Conservation (phyloP, 2,888 invertebrate species). For the Leptopterna dolabrata region DNA sequence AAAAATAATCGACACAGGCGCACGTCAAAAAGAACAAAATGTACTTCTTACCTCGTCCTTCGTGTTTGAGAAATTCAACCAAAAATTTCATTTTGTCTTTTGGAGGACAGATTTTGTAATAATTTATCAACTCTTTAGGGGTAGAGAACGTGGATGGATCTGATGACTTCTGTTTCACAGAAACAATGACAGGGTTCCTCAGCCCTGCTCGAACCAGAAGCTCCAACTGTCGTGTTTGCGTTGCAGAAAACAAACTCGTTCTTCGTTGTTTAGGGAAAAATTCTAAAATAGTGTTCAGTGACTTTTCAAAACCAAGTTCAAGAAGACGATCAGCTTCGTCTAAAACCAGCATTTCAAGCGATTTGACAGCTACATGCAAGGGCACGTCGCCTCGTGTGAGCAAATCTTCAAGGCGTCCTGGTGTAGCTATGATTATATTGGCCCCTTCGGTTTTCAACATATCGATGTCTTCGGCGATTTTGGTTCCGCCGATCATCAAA, state of each 20-base stretch:
- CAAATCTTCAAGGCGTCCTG: constrained; percentile 91
- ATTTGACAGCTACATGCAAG: constrained; percentile 79
- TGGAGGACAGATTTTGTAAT: constrained; percentile 81
- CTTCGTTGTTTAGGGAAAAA: constrained; percentile 92
- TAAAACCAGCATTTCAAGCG: constrained; percentile 89
- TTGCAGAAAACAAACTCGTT: constrained; percentile 98
- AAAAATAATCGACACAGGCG: constrained; percentile 92
- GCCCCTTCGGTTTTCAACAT: constrained; percentile 77
- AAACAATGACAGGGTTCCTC: constrained; percentile 90
- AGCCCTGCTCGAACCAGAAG: constrained; percentile 93
- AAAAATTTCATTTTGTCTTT: constrained; percentile 85
- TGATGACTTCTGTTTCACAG: constrained; percentile 79
- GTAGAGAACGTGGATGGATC: constrained; percentile 64
- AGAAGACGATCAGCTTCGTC: constrained; percentile 97
- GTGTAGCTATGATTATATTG: constrained; percentile 93
- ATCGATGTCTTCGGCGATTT: constrained; percentile 80
- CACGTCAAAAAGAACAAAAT: constrained; percentile 95
- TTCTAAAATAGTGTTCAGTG: constrained; percentile 87
- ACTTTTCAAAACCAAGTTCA: constrained; percentile 89
- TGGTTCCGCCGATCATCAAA: constrained; percentile 84
- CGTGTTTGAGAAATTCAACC: constrained; percentile 79
- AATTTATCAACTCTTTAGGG: constrained; percentile 73
- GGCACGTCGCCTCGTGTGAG: constrained; percentile 78
- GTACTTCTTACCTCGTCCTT: constrained; percentile 73
- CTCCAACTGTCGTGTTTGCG: constrained; percentile 94